A percentile compares a stretch with the other conserved stretches of the same genome.
Evolutionary conservation across 2,113 vertebrate genomes (phyloP).

Genomic region (Marmota flaviventris): DNA sequence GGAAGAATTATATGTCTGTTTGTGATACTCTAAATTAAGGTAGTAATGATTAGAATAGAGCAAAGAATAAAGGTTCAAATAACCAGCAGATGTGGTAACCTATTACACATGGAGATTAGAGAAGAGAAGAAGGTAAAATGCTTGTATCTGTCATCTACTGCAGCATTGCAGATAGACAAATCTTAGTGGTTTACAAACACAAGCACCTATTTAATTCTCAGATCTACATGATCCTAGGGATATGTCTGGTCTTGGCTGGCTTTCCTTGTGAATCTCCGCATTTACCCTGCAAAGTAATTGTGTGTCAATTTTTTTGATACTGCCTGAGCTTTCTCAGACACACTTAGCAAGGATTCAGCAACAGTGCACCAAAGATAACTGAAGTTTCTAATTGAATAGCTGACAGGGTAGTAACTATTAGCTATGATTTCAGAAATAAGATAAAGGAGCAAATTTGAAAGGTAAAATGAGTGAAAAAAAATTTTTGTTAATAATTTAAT

Average conservation of each 20-base stretch:
- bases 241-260: neutral
- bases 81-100: neutral
- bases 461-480: neutral
- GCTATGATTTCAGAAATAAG: neutral
- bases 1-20: neutral
- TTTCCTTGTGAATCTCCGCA: neutral
- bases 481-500: too few relatives aligned
- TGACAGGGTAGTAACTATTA: neutral
- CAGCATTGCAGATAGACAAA: neutral
- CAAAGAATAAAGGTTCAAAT: neutral
- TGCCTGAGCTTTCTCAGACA: neutral
- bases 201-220: neutral
- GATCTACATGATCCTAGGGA: neutral
- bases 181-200: neutral
- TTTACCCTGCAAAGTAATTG: neutral
- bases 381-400: neutral
- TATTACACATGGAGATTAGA: neutral
- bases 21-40: neutral
- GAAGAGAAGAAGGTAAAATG: neutral
- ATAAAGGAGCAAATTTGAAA: neutral
- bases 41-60: neutral
- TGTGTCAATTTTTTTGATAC: neutral
- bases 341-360: neutral
- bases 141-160: neutral
- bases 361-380: neutral